phyloP scores from a whole-genome alignment of 1,140 invertebrate species.

The Euura lappo region DNA sequence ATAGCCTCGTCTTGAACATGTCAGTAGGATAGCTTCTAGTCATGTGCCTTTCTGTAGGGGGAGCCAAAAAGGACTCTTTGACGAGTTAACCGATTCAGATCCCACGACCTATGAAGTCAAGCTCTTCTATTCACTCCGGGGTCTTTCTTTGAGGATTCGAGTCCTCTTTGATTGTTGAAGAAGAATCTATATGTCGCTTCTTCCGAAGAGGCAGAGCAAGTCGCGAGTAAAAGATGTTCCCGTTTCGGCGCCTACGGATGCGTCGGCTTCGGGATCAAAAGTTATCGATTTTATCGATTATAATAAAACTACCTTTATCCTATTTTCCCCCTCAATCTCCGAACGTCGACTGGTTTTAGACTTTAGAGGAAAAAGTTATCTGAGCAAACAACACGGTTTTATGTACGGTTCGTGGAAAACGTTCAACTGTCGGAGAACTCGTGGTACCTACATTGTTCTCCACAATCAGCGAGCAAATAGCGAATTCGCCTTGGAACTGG shows the following conservation, averaged over 20 bases:
- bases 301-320: no score
- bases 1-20: not conserved
- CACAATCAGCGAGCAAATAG: no score
- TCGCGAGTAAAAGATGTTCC: not conserved
- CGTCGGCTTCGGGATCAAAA: no score
- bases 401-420: no score
- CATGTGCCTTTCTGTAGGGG: not conserved
- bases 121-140: not conserved
- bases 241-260: not conserved
- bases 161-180: not conserved
- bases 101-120: conserved; percentile 4
- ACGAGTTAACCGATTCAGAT: conserved; percentile 3
- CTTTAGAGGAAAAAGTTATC: no score
- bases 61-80: not conserved
- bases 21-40: not conserved
- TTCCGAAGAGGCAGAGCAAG: not conserved
- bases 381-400: no score
- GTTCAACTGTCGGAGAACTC: no score
- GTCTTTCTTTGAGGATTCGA: not conserved
- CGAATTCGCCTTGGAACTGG: no score
- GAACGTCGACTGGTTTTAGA: no score
- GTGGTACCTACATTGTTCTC: no score
- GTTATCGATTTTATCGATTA: no score
- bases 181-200: not conserved
- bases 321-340: no score